These are phyloP conservation scores for Lasioglossum malachurum DNA, from an alignment of 2,888 invertebrate genomes.

Conservation along the genomic window DNA sequence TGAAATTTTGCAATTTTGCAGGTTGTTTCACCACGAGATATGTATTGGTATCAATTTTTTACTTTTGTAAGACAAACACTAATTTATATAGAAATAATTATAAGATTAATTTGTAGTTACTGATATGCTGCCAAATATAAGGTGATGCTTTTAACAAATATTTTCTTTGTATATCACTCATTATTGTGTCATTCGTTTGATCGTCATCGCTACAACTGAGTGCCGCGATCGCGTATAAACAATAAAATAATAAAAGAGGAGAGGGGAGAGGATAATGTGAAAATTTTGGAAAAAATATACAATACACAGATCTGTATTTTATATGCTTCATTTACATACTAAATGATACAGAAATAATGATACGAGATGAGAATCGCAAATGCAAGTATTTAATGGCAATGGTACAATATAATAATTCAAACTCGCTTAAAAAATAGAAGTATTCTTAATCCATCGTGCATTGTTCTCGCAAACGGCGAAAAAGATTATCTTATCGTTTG, in stretches of 20 bases:
- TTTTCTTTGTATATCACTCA: neutral
- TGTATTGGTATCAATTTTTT: constrained; percentile 64
- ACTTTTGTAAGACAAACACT: constrained; percentile 61
- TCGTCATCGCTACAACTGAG: neutral
- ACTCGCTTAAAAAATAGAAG: constrained; percentile 61
- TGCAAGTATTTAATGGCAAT: constrained; percentile 75
- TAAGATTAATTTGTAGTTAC: constrained; percentile 68
- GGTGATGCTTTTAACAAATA: constrained; percentile 73
- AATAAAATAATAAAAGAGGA: neutral
- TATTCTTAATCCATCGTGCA: constrained; percentile 33
- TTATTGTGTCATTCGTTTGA: constrained; percentile 18
- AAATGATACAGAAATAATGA: constrained; percentile 80
- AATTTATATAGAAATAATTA: constrained; percentile 65
- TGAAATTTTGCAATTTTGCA: constrained; percentile 27
- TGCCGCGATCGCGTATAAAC: neutral
- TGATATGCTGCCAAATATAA: constrained; percentile 78
- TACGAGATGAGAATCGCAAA: constrained; percentile 75
- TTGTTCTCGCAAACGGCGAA: constrained; percentile 19
- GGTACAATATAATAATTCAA: constrained; percentile 66
- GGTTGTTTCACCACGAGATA: constrained; percentile 27
- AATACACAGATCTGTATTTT: constrained; percentile 71
- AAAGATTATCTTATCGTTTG: constrained; percentile 45
- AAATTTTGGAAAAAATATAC: constrained; percentile 1
- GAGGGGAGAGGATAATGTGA: neutral
- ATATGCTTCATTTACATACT: constrained; percentile 76